Percentiles rank a stretch among this genome's conserved stretches.
These are phyloP conservation scores for Acanthopagrus latus DNA, from an alignment of 2,797 vertebrate genomes.

Conservation along the genomic window DNA sequence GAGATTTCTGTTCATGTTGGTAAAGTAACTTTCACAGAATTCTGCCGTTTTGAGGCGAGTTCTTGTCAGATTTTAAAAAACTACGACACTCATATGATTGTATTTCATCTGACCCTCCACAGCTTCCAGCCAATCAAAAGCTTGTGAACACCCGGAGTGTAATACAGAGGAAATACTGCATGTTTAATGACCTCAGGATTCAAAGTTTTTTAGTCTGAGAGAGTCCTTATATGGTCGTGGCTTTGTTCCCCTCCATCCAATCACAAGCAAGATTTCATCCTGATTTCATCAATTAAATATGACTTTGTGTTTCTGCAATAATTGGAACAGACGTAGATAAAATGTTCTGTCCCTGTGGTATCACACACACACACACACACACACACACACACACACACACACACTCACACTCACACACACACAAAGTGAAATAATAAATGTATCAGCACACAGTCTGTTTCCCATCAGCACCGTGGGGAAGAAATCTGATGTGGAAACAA, in stretches of 20 bases:
- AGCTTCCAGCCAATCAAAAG: background rate
- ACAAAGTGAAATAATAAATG: slow-evolving; percentile 51
- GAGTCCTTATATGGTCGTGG: background rate
- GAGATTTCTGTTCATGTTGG: no score
- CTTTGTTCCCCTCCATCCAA: background rate
- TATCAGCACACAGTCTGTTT: slow-evolving; percentile 57
- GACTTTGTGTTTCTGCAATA: slow-evolving; percentile 30
- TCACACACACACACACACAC: slow-evolving; percentile 12
- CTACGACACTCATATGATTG: background rate
- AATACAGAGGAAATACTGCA: accelerated
- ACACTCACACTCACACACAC: slow-evolving; percentile 16
- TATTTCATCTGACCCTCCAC: background rate
- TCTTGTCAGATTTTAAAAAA: background rate
- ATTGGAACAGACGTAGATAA: slow-evolving; percentile 32
- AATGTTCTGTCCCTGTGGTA: slow-evolving; percentile 8
- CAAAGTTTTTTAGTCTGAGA: background rate
- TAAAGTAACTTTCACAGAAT: no score
- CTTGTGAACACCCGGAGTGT: no score
- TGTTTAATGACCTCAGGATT: background rate
- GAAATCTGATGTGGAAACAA: slow-evolving; percentile 64
- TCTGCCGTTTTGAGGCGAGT: no score
- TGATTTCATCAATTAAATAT: slow-evolving; percentile 37
- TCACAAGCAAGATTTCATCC: background rate
- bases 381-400: slow-evolving; percentile 23
- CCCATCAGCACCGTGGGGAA: slow-evolving; percentile 59